Evolutionary conservation across 2,888 invertebrate species (phyloP), one percentile per base, ranked within the genome.

Genomic region (Onchidella celtica): DNA sequence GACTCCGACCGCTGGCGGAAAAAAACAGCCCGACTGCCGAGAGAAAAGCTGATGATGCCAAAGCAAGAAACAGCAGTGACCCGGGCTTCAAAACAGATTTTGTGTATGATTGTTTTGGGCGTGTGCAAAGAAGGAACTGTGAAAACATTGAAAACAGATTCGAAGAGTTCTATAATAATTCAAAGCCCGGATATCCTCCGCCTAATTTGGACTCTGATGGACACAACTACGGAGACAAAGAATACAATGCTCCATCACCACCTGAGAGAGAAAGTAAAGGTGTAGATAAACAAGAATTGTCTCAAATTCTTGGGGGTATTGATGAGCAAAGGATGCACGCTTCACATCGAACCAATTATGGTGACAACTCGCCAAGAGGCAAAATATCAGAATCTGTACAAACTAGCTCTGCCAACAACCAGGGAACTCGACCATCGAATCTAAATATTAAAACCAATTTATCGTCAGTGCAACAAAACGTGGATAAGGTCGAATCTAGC

Each of bases 191-290:
- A 27, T 91, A 91, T 77, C 90, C 90, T 14, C 89, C 90, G 11
- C 91, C 91, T 24, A 87, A 94, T 86, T 94, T 95, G 84, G 95
- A 95, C 91, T 95, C 95, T 87, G 95, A 96, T 89, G 95, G 95
- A 63, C 95, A 90, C 82, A 90, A 90, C 59, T 87, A 86, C 79
- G 95, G 95, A 74, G 95, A 95, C 88, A 93, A 93, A 86, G 95
- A 96, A 88, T 96, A 96, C 93, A 95, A 94, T 89, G 95, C 95
- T 81, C 95, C 96, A 57, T 96, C 96, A 32, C 96, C 96, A 24
- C 96, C 96, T 0, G 96, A 96, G 93, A 92, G 96, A 83, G 96
- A 96, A 21, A 81, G 87, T 27, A 87, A 87, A 63, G 85, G 85
- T 74, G 81, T 88, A 29, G 87, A 88, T 36, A 81, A 85, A 57